phyloP scores from a whole-genome alignment of 2,888 invertebrate genomes.

The Stenchaetothrips biformis region DNA sequence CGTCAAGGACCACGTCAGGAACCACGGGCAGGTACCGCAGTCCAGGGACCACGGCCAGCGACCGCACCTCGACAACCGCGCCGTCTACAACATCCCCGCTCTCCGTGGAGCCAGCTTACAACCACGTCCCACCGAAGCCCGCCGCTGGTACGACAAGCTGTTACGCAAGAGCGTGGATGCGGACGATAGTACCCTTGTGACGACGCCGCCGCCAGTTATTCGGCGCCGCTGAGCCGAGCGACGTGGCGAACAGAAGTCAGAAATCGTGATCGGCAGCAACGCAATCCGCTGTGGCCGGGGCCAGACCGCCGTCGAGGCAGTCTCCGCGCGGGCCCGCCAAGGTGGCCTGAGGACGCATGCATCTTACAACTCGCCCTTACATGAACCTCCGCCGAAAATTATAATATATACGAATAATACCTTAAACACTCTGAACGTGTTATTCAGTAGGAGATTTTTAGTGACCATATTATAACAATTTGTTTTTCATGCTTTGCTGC shows the following conservation, averaged over 20 bases:
- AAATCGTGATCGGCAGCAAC: neutral
- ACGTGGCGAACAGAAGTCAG: neutral
- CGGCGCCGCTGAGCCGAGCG: neutral
- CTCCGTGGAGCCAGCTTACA: neutral
- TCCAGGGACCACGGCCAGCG: too few relatives aligned
- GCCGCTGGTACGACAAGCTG: conserved; percentile 11
- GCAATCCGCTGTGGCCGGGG: neutral
- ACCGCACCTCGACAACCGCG: neutral
- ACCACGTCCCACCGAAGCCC: neutral
- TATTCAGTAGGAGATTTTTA: too few relatives aligned
- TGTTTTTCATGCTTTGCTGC: too few relatives aligned
- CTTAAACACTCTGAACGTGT: too few relatives aligned
- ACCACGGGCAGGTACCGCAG: neutral
- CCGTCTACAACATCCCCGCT: conserved; percentile 20
- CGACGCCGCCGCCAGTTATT: neutral
- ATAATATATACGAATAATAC: too few relatives aligned
- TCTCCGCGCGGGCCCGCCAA: neutral
- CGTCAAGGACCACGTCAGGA: neutral
- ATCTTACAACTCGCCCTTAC: too few relatives aligned
- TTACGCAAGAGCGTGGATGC: neutral
- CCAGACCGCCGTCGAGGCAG: neutral
- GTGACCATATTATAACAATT: too few relatives aligned
- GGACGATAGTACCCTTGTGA: neutral
- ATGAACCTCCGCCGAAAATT: too few relatives aligned
- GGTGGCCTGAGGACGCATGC: too few relatives aligned